These are phyloP conservation scores for Gryllus bimaculatus DNA, from an alignment of 1,140 invertebrate species.

Conservation along the genomic window DNA sequence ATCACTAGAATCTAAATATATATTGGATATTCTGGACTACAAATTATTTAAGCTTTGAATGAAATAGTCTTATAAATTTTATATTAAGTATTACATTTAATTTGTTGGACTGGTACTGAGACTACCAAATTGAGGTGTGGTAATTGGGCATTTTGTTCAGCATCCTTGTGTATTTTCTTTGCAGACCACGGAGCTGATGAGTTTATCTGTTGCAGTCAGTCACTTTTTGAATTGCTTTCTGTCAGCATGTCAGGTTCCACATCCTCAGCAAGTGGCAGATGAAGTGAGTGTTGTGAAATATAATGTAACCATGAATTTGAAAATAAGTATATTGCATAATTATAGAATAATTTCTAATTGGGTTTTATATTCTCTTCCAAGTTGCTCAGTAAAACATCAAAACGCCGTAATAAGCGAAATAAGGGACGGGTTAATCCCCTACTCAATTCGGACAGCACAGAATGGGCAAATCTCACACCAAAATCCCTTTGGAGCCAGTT, in stretches of 20 bases:
- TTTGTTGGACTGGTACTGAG: too few relatives aligned
- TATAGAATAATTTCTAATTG: too few relatives aligned
- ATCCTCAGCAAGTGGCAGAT: slow-evolving; percentile 53
- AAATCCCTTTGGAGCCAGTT: slow-evolving; percentile 82
- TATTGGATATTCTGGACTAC: too few relatives aligned
- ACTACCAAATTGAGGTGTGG: too few relatives aligned
- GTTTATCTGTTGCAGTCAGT: slow-evolving; percentile 75
- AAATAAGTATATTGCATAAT: too few relatives aligned
- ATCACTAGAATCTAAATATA: too few relatives aligned
- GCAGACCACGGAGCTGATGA: slow-evolving; percentile 75
- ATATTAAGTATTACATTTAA: too few relatives aligned
- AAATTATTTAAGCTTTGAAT: too few relatives aligned
- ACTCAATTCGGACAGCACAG: slow-evolving; percentile 47
- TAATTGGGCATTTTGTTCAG: not conserved
- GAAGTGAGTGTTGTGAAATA: slow-evolving; percentile 41
- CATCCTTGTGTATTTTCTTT: slow-evolving; percentile 23
- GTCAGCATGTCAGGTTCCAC: slow-evolving; percentile 54
- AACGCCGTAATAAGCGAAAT: slow-evolving; percentile 51
- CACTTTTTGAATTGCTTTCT: slow-evolving; percentile 95
- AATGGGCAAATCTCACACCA: slow-evolving; percentile 81
- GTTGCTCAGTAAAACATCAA: slow-evolving; percentile 52
- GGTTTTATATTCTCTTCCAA: slow-evolving; percentile 22
- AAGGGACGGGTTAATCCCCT: slow-evolving; percentile 52
- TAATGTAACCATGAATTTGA: too few relatives aligned
- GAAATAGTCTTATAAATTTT: too few relatives aligned